phyloP scores from a whole-genome alignment of 2,113 vertebrate genomes.

The Pogona vitticeps region DNA sequence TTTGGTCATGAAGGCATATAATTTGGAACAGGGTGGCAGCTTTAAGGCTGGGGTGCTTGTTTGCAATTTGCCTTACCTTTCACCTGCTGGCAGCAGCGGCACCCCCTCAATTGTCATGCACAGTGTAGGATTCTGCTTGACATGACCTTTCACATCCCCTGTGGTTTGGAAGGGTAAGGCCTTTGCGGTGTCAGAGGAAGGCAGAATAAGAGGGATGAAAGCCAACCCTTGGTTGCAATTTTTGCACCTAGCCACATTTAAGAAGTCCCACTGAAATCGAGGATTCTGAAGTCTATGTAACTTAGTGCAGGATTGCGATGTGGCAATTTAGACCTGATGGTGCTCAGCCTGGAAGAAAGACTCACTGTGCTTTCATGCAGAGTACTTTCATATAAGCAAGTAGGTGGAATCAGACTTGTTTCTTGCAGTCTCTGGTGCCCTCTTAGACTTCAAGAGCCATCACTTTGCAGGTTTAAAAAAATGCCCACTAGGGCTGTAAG shows the following conservation, averaged over 20 bases:
- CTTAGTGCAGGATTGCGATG: not conserved
- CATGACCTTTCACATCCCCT: constrained; percentile 46
- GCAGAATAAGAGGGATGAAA: not conserved
- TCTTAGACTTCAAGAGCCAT: not conserved
- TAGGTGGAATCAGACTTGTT: not conserved
- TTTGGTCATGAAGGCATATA: not conserved
- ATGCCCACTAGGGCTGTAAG: not conserved
- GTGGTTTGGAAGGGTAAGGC: constrained; percentile 11
- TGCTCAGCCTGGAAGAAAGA: not conserved
- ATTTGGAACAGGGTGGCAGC: too few species aligned
- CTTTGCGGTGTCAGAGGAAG: not conserved
- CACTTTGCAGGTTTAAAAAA: not conserved
- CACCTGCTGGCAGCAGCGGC: constrained; percentile 4
- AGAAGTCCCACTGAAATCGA: accelerated
- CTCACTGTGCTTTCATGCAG: not conserved
- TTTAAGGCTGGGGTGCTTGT: not conserved
- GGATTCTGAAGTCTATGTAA: accelerated
- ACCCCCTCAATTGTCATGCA: not conserved
- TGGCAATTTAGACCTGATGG: not conserved
- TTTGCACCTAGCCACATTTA: not conserved
- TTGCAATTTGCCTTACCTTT: constrained; percentile 6
- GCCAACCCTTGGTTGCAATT: not conserved
- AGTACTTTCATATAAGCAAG: not conserved
- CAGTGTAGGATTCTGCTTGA: not conserved
- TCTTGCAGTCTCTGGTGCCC: not conserved